Evolutionary conservation across 1,140 invertebrate species (phyloP), one percentile per base, ranked within the genome.

Genomic region (Drosophila pruinosa): DNA sequence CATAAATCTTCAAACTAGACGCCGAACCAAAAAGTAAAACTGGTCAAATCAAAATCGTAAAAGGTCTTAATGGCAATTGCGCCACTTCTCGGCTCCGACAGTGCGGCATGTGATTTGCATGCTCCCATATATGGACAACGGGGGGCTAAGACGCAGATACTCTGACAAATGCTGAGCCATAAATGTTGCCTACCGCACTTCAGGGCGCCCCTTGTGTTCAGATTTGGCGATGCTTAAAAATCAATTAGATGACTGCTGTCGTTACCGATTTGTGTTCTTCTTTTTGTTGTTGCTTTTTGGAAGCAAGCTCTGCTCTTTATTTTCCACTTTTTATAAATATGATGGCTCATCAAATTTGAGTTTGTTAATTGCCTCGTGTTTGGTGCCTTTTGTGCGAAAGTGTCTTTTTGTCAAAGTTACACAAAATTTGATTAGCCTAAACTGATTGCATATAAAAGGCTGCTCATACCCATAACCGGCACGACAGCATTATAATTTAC

Each of bases 11-110:
- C 21, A 52, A 57, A 57, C 41, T 83, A 63, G 71, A 79, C 75
- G 79, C 72, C 75, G 36, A 47, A 28, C 65, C 75, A 78, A 78
- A 78, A 71, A 17, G 8, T 6, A 19, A 45, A 57, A 38, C 5
- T 63, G 57, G 38, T 28, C 65, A 70, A 41, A 54, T 48, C 24
- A 28, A 24, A 8, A 50, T 64, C 68, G 36, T 65, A 59, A 74
- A 80, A 68, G 69, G 62, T 72, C 41, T 75, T 58, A 73, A 72
- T 26, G 68, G 56, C 75, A 80, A 86, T 74, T 86, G 81, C 77
- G 47, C 72, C 72, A 80, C 68, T 72, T 72, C 34, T 65, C 34
- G 8, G 45, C 19, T 38, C n/a, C n/a, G n/a, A n/a, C n/a, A n/a
- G 24, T 57, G 19, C 48, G 31, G 64, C 61, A 65, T 73, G 62